Evolutionary conservation across 2,888 invertebrate genomes (phyloP).

Genomic region (Cordilura impudica): DNA sequence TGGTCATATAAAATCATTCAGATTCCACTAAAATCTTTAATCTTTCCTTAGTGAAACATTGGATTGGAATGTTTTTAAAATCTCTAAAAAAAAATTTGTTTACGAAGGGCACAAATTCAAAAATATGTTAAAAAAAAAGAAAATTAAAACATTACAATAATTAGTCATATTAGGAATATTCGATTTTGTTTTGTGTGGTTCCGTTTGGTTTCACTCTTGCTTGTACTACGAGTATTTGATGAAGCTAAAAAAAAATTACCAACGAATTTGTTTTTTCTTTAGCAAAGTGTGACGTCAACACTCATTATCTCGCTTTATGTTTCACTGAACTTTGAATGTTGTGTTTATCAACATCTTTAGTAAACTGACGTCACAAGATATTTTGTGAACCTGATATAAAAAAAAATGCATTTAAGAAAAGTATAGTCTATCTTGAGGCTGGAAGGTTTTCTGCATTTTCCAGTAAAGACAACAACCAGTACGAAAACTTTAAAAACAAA

Average conservation of each 20-base stretch:
- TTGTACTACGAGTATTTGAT: not conserved
- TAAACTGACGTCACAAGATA: conserved; percentile 43
- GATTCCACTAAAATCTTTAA: no score
- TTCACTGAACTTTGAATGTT: conserved; percentile 24
- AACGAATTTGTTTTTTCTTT: conserved; percentile 39
- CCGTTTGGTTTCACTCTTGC: not conserved
- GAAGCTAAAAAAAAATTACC: conserved; percentile 16
- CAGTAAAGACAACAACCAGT: conserved; percentile 11
- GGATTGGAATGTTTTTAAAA: conserved; percentile 48
- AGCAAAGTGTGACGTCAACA: conserved; percentile 29
- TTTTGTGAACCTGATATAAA: not conserved
- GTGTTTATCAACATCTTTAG: conserved; percentile 6
- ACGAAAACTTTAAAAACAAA: no score
- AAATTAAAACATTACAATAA: no score
- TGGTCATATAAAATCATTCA: no score
- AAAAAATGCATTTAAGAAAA: not conserved
- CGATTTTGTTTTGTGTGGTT: conserved; percentile 5
- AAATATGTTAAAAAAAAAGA: no score
- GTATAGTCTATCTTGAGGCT: conserved; percentile 21
- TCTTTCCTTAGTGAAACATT: conserved; percentile 45
- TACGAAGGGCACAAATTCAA: no score
- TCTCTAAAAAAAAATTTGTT: no score
- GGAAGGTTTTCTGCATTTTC: no score
- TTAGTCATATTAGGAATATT: conserved; percentile 55
- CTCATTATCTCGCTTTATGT: conserved; percentile 48